Conservation (phyloP, 2,113 vertebrate species). For the Hippocampus comes region DNA sequence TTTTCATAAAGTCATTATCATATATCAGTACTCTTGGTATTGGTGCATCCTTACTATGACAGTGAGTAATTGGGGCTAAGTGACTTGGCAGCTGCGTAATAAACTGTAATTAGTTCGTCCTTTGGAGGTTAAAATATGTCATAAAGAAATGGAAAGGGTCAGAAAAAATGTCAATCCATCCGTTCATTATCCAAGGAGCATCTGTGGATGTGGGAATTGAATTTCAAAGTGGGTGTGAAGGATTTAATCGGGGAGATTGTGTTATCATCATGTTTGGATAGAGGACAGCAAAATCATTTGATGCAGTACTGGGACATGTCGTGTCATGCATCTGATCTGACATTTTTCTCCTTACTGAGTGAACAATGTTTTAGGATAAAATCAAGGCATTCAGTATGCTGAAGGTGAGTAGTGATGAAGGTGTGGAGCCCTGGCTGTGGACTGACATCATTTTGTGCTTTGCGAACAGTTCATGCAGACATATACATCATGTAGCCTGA, state of each 20-base stretch:
- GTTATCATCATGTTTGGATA: not conserved
- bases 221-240: not conserved
- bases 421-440: not conserved
- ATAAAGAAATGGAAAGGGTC: not conserved
- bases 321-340: not conserved
- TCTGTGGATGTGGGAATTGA: not conserved
- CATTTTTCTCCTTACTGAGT: not conserved
- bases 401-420: not conserved
- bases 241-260: not conserved
- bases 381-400: not conserved
- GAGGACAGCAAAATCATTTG: not conserved
- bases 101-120: not conserved
- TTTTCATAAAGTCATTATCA: no score
- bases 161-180: no score
- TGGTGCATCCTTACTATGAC: not conserved
- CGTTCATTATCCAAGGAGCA: not conserved
- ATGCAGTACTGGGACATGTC: not conserved
- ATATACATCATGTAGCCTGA: not conserved
- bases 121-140: not conserved
- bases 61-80: not conserved
- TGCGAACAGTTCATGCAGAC: constrained; percentile 46
- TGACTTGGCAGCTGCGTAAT: not conserved
- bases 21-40: not conserved
- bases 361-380: not conserved
- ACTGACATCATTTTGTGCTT: constrained; percentile 43